phyloP scores from a whole-genome alignment of 2,797 vertebrate genomes.

The Amniataba percoides region DNA sequence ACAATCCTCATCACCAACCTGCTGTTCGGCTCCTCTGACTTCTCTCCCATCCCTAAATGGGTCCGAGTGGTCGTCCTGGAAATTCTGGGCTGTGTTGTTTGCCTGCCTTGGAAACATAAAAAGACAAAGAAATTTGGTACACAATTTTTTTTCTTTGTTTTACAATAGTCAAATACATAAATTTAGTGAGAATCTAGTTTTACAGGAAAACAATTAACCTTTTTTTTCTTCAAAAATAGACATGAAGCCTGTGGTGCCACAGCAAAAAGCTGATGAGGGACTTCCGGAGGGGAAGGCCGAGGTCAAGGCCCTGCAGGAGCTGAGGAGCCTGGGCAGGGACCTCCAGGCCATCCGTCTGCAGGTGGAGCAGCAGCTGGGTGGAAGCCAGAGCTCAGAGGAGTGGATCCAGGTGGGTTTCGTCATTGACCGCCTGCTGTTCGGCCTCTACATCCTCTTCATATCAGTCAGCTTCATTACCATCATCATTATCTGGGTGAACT shows the following conservation, averaged over 20 bases:
- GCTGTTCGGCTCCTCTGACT: constrained; percentile 56
- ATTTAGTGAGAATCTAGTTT: no score
- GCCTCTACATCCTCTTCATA: constrained; percentile 82
- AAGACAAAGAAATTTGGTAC: constrained; percentile 50
- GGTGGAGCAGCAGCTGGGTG: constrained; percentile 68
- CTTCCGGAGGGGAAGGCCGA: constrained; percentile 15
- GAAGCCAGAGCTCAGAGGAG: constrained; percentile 65
- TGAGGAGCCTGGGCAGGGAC: constrained; percentile 73
- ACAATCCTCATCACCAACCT: constrained; percentile 84
- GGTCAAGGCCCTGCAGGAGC: constrained; percentile 67
- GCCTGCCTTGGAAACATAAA: constrained; percentile 55
- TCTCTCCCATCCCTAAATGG: constrained; percentile 73
- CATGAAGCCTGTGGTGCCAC: constrained; percentile 18
- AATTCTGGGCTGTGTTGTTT: constrained; percentile 68
- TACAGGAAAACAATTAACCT: no score
- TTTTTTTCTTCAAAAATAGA: constrained; percentile 35
- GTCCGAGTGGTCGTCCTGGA: constrained; percentile 72
- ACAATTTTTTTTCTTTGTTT: not conserved
- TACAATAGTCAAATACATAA: not conserved
- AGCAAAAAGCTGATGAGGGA: not conserved
- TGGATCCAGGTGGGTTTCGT: constrained; percentile 83
- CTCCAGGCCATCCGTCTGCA: constrained; percentile 73
- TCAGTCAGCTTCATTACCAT: constrained; percentile 83
- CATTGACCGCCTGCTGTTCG: constrained; percentile 84
- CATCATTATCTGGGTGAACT: constrained; percentile 75